phyloP scores from a whole-genome alignment of 2,888 invertebrate species.

The Muscina levida region DNA sequence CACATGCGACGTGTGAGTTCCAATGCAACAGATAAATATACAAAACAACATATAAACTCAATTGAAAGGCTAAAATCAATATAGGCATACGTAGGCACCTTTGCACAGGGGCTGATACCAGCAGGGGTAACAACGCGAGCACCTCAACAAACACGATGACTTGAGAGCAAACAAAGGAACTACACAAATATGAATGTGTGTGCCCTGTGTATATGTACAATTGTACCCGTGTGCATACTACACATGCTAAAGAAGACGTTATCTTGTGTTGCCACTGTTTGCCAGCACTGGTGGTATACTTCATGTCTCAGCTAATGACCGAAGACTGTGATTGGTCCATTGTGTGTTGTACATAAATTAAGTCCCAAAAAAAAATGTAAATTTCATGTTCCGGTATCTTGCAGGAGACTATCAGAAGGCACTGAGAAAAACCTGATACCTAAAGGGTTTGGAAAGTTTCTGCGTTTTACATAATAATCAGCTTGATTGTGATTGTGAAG shows the following conservation, averaged over 20 bases:
- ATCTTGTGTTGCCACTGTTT: too few species aligned
- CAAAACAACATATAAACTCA: not conserved
- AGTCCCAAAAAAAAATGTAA: not conserved
- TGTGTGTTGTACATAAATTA: conserved; percentile 11
- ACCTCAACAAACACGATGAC: too few species aligned
- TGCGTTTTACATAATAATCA: conserved; percentile 11
- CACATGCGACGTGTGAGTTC: conserved; percentile 61
- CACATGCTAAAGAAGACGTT: too few species aligned
- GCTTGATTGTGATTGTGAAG: not conserved
- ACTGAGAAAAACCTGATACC: not conserved
- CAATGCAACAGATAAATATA: conserved; percentile 11
- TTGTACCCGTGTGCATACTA: too few species aligned
- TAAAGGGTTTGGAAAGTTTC: conserved; percentile 16
- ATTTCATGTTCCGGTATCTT: not conserved
- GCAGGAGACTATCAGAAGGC: too few species aligned
- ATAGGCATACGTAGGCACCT: not conserved
- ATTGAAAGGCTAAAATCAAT: not conserved
- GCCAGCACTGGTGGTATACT: too few species aligned
- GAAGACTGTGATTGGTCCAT: conserved; percentile 2
- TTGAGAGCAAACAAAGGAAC: too few species aligned
- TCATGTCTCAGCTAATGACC: not conserved
- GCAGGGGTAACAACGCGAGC: not conserved
- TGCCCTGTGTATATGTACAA: too few species aligned
- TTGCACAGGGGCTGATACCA: not conserved
- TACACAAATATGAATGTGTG: too few species aligned